Percentiles rank a stretch among this genome's conserved stretches.
Evolutionary conservation across 2,888 invertebrate species (phyloP).

Genomic region (Heliconius hortense): DNA sequence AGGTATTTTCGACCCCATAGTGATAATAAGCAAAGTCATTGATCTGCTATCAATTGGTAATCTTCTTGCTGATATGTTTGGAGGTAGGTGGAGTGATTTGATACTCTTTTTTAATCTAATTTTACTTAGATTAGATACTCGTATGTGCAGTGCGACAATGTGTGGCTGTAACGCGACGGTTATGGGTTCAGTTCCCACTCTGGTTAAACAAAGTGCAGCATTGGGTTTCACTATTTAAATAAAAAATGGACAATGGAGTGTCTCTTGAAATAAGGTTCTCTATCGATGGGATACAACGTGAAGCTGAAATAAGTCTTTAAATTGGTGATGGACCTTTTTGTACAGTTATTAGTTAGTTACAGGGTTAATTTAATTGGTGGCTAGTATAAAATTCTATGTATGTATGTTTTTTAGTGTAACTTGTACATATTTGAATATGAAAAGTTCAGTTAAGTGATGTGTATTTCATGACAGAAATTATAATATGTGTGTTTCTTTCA

Average conservation of each 20-base stretch:
- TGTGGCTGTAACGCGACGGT: not conserved
- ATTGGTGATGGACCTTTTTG: not conserved
- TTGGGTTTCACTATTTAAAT: not conserved
- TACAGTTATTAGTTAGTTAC: conserved; percentile 9
- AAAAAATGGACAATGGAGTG: too few relatives aligned
- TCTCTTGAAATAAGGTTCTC: too few relatives aligned
- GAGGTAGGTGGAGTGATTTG: not conserved
- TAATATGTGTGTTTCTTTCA: conserved; percentile 13
- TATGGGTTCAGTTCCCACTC: not conserved
- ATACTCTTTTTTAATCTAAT: too few relatives aligned
- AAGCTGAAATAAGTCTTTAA: not conserved
- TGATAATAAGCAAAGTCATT: not conserved
- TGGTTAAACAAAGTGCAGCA: not conserved
- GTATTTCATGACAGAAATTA: not conserved
- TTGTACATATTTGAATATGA: not conserved
- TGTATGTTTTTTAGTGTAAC: not conserved
- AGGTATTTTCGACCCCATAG: not conserved
- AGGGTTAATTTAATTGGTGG: conserved; percentile 3
- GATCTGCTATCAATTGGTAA: too few relatives aligned
- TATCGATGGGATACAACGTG: not conserved
- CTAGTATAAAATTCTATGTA: not conserved
- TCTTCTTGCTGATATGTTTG: too few relatives aligned
- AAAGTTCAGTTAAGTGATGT: not conserved
- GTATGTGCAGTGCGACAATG: not conserved
- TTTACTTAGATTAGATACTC: not conserved